Evolutionary conservation across 2,888 invertebrate genomes (phyloP), one percentile per base, ranked within the genome.

Genomic region (Dynastes tityus): DNA sequence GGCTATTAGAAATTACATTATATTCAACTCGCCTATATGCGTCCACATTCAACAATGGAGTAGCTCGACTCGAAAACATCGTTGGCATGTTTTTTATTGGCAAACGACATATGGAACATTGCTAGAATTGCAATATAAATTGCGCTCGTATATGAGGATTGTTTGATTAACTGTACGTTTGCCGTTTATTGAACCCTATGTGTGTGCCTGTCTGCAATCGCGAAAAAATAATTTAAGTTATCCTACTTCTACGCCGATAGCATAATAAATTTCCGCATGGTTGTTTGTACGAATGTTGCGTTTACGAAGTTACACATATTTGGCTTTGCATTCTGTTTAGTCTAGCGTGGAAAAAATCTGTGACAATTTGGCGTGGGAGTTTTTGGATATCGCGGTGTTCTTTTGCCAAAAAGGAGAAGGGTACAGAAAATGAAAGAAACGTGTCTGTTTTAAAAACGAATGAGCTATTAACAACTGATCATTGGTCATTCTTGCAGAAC

Each of bases 221-320:
- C 73, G 37, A 74, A 74, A 61, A 74, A 61, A 74, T 61, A 74
- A 74, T 74, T 74, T 61, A 61, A 61, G 29, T 45, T 68, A 68
- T 22, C 45, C 40, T 74, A 40, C 61, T 63, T 63, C 27, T 61
- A 74, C 27, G 73, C 40, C 27, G 13, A 45, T 61, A 9, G 61
- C 61, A 74, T 74, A 45, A 74, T 40, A 45, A 74, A 61, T 61
- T 58, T 32, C 22, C 13, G 63, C 63, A 9, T 29, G 2, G 29
- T 32, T 63, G 11, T 63, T 63, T 63, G 63, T 68, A 51, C 29
- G 68, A 22, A 29, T 51, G 29, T 51, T 68, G 40, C 37, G 37
- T 67, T 40, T 22, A 8, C 16, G 45, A 45, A 6, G 45, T 9
- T 45, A 45, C 63, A 45, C 63, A 32, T 63, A 32, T 29, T 63